phyloP scores from a whole-genome alignment of 1,140 invertebrate genomes.

The Aphis gossypii region DNA sequence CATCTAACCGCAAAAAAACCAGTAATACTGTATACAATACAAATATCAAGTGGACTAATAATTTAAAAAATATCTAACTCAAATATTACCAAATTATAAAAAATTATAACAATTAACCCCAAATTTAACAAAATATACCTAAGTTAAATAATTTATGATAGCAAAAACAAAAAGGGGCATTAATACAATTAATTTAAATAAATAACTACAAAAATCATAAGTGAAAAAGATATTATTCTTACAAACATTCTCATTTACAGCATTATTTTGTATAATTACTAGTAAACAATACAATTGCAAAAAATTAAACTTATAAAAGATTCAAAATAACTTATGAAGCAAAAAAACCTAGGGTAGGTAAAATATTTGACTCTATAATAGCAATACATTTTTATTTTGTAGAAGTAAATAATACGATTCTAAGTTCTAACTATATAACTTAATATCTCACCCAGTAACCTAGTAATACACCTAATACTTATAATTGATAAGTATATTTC shows the following conservation, averaged over 20 bases:
- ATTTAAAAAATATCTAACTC: not conserved
- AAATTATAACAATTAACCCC: not conserved
- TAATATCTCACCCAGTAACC: not conserved
- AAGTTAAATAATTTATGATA: too few relatives aligned
- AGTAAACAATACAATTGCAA: not conserved
- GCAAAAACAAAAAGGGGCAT: not conserved
- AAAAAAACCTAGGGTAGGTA: not conserved
- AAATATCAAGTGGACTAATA: not conserved
- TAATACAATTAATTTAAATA: not conserved
- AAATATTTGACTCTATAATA: not conserved
- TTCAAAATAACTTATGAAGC: not conserved
- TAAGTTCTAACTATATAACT: not conserved
- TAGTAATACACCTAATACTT: not conserved
- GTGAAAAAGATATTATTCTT: not conserved
- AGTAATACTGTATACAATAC: not conserved
- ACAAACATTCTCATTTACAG: not conserved
- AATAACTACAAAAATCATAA: too few relatives aligned
- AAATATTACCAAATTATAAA: not conserved
- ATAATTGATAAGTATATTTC: too few relatives aligned
- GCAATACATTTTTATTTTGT: not conserved
- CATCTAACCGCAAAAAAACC: not conserved
- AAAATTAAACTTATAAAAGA: not conserved
- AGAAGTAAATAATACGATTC: not conserved
- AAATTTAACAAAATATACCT: not conserved
- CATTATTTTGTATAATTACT: not conserved